phyloP scores from a whole-genome alignment of 2,113 vertebrate genomes.

The Donacobius atricapilla region DNA sequence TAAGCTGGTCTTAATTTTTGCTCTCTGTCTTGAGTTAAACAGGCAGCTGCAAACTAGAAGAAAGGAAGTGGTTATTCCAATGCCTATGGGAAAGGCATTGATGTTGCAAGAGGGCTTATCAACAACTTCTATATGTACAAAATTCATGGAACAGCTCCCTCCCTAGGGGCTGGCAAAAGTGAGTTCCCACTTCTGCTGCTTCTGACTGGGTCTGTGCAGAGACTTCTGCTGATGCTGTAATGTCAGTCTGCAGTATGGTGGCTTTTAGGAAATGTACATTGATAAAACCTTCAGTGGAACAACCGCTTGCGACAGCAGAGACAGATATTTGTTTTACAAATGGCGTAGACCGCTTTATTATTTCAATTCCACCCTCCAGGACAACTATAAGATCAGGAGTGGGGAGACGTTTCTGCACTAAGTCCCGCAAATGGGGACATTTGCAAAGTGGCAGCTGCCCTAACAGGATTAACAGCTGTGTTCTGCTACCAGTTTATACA shows the following conservation, averaged over 20 bases:
- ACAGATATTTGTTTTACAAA: not conserved
- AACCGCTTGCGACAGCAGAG: not conserved
- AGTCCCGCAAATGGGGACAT: not conserved
- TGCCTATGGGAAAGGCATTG: conserved; percentile 63
- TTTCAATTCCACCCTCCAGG: not conserved
- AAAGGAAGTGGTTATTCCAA: conserved; percentile 65
- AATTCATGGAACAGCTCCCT: conserved; percentile 41
- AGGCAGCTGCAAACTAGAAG: conserved; percentile 67
- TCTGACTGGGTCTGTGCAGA: not conserved
- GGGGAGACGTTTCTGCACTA: not conserved
- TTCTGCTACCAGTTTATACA: not conserved
- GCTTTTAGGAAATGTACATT: not conserved
- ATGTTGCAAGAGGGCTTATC: conserved; percentile 65
- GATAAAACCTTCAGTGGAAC: not conserved
- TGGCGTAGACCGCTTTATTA: not conserved
- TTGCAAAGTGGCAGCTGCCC: not conserved
- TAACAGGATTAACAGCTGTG: not conserved
- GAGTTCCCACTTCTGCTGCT: conserved; percentile 48
- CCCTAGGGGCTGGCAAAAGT: not conserved
- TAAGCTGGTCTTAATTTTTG: conserved; percentile 61
- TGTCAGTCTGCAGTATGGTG: not conserved
- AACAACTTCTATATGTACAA: conserved; percentile 43
- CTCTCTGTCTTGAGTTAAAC: conserved; percentile 52
- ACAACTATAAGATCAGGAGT: not conserved
- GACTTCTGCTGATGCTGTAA: not conserved